Conservation (phyloP, 2,113 vertebrate genomes). For the Syngnathus typhle region DNA sequence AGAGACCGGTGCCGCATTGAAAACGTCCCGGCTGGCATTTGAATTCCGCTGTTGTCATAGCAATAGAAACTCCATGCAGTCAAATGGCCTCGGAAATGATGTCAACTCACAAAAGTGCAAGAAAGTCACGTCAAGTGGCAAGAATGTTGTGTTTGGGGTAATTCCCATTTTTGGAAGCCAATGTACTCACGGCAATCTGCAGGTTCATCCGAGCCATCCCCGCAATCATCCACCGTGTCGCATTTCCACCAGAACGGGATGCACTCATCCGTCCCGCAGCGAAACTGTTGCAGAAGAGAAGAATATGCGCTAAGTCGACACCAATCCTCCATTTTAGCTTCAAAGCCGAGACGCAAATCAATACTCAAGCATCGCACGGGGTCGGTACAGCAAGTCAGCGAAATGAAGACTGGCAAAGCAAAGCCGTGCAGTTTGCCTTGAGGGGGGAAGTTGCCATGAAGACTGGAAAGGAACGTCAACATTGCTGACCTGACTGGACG, state of each 20-base stretch:
- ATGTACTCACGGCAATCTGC: constrained; percentile 87
- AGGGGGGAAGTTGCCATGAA: constrained; percentile 19
- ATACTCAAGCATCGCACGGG: constrained; percentile 17
- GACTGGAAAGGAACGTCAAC: constrained; percentile 4
- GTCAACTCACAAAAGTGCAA: neutral
- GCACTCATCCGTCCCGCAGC: constrained; percentile 95
- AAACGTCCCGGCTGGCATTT: constrained; percentile 95
- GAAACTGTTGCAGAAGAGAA: constrained; percentile 75
- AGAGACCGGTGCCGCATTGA: constrained; percentile 95
- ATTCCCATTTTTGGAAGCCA: neutral
- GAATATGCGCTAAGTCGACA: constrained; percentile 15
- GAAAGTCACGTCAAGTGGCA: neutral
- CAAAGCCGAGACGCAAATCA: constrained; percentile 41
- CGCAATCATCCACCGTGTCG: constrained; percentile 96
- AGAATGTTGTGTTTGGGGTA: too few species aligned
- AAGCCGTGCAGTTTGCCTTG: constrained; percentile 19
- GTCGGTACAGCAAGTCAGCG: constrained; percentile 8
- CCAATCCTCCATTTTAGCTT: constrained; percentile 23
- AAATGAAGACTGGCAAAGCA: constrained; percentile 12
- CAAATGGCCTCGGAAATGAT: too few species aligned
- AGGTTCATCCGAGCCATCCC: constrained; percentile 94
- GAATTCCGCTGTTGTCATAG: constrained; percentile 82
- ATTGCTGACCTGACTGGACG: constrained; percentile 87
- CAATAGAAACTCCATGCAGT: constrained; percentile 10
- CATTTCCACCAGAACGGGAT: constrained; percentile 99